Percentiles rank a stretch among this genome's conserved stretches.
Conservation (phyloP, 2,888 invertebrate genomes). For the Dasypogon diadema region DNA sequence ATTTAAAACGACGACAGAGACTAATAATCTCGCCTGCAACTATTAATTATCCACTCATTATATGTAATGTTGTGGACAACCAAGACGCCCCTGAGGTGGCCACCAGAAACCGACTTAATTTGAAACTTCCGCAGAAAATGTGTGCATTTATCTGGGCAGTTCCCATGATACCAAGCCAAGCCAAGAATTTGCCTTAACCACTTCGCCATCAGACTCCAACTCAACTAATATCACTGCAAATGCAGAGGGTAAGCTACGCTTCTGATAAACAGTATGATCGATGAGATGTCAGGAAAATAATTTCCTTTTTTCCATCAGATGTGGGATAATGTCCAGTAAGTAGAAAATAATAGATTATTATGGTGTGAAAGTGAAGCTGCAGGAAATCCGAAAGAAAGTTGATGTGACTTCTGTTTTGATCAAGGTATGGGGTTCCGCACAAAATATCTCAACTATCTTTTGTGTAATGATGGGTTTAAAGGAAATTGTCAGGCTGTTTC, state of each 20-base stretch:
- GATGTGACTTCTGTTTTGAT: too few species aligned
- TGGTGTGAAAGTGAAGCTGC: too few species aligned
- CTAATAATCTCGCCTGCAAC: constrained; percentile 25
- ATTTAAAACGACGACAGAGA: constrained; percentile 36
- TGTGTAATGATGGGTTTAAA: too few species aligned
- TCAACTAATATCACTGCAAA: constrained; percentile 3
- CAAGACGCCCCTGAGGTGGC: constrained; percentile 36
- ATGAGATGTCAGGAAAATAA: constrained; percentile 30
- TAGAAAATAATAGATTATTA: too few species aligned
- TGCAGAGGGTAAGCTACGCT: background rate
- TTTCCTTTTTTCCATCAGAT: constrained; percentile 3
- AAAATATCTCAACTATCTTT: too few species aligned
- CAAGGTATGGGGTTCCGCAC: too few species aligned
- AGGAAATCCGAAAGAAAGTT: too few species aligned
- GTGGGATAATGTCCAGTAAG: background rate
- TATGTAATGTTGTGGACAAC: constrained; percentile 37
- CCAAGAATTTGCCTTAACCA: background rate
- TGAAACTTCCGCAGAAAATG: constrained; percentile 39
- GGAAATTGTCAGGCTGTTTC: too few species aligned
- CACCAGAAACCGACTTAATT: constrained; percentile 40
- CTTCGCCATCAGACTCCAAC: background rate
- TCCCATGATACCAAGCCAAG: constrained; percentile 7
- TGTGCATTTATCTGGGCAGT: constrained; percentile 22
- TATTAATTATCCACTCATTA: constrained; percentile 40
- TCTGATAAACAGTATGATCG: constrained; percentile 30